phyloP scores from a whole-genome alignment of 2,888 invertebrate genomes.

The Macropis europaea region DNA sequence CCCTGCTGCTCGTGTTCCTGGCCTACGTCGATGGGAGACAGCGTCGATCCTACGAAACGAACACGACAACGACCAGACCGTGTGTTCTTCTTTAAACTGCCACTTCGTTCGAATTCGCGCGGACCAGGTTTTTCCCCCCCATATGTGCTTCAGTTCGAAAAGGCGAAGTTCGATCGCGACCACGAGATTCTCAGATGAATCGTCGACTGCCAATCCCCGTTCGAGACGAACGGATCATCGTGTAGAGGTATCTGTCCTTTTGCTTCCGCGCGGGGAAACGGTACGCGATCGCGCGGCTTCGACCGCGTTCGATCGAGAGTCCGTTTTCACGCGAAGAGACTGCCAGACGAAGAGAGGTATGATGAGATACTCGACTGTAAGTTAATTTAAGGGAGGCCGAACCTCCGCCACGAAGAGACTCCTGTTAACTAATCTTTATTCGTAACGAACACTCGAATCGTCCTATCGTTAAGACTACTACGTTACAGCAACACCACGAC shows the following conservation, averaged over 20 bases:
- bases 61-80: constrained; percentile 26
- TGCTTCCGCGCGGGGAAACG: too few species aligned
- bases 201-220: too few species aligned
- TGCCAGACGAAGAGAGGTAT: too few species aligned
- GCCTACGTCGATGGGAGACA: constrained; percentile 41
- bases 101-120: constrained; percentile 38
- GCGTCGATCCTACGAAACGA: constrained; percentile 18
- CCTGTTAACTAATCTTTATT: constrained; percentile 25
- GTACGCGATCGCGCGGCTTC: constrained; percentile 5
- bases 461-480: constrained; percentile 38
- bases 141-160: too few species aligned
- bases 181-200: too few species aligned
- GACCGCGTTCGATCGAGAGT: constrained; percentile 19
- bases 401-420: not conserved
- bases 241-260: too few species aligned
- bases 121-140: too few species aligned
- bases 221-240: too few species aligned
- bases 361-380: constrained; percentile 4
- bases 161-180: too few species aligned
- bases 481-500: constrained; percentile 18
- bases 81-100: constrained; percentile 54
- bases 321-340: constrained; percentile 21
- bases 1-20: constrained; percentile 49
- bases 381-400: not conserved
- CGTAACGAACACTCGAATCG: constrained; percentile 24